phyloP scores from a whole-genome alignment of 2,797 vertebrate species.

The Chloroceryle inda region DNA sequence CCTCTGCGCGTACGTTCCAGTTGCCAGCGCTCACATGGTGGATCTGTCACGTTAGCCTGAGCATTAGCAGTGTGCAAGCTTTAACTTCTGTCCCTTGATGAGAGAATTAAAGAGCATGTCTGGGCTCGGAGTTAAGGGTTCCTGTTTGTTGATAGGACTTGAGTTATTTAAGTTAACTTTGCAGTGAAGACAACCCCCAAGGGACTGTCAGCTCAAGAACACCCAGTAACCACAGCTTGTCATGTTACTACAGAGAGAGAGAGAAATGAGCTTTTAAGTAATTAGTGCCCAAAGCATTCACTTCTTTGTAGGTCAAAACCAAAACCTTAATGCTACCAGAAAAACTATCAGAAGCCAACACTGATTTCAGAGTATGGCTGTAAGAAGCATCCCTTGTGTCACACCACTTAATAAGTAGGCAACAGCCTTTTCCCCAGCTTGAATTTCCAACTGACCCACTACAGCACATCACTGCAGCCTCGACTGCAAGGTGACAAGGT shows the following conservation, averaged over 20 bases:
- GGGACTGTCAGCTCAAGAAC: conserved; percentile 59
- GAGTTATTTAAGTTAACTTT: conserved; percentile 62
- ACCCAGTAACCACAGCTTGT: conserved; percentile 56
- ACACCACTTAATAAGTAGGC: not conserved
- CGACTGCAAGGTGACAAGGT: not conserved
- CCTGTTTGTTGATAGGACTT: conserved; percentile 42
- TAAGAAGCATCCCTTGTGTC: conserved; percentile 40
- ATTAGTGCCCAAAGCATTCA: conserved; percentile 70
- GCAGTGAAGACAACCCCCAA: conserved; percentile 39
- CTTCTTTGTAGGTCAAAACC: conserved; percentile 68
- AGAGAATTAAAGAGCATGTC: conserved; percentile 43
- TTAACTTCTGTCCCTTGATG: conserved; percentile 14
- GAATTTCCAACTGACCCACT: not conserved
- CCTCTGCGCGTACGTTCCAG: fast-evolving
- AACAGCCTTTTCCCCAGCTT: not conserved
- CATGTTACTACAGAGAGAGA: not conserved
- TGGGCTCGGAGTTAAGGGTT: conserved; percentile 40
- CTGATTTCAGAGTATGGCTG: not conserved
- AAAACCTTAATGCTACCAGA: conserved; percentile 62
- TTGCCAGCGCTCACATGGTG: not conserved
- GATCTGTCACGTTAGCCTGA: not conserved
- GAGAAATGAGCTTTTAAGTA: conserved; percentile 63
- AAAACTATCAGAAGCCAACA: conserved; percentile 49
- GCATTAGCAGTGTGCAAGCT: not conserved
- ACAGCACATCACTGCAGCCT: not conserved